A percentile compares a stretch with the other conserved stretches of the same genome.
Conservation (phyloP, 2,797 vertebrate genomes). For the Erpetoichthys calabaricus region DNA sequence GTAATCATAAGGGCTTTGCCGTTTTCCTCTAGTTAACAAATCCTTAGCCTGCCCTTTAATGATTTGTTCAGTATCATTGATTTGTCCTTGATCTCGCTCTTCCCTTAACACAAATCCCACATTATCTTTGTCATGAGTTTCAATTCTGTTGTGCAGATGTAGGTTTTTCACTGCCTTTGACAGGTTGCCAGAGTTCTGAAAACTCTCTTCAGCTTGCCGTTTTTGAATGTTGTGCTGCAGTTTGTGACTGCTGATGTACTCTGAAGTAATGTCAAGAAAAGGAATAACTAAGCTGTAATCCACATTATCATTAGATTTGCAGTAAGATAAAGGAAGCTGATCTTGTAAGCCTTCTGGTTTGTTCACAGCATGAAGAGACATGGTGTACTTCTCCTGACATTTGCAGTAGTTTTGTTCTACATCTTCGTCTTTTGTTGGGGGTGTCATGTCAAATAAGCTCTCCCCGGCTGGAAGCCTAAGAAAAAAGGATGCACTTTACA, state of each 20-base stretch:
- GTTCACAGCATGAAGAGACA: conserved; percentile 14
- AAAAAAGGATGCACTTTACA: conserved; percentile 18
- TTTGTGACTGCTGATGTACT: conserved; percentile 39
- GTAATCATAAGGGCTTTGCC: conserved; percentile 29
- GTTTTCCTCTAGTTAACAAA: conserved; percentile 21
- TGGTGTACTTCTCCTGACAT: conserved; percentile 33
- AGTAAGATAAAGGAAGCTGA: conserved; percentile 25
- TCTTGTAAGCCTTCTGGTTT: conserved; percentile 16
- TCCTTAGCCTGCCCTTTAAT: background rate
- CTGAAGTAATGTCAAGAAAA: conserved; percentile 47
- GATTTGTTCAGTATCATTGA: background rate
- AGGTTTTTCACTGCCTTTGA: background rate
- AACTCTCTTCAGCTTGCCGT: background rate
- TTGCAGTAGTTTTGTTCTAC: conserved; percentile 40
- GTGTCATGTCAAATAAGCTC: conserved; percentile 56
- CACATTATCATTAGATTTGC: conserved; percentile 38
- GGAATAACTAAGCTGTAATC: conserved; percentile 54
- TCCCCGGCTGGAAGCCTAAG: conserved; percentile 53
- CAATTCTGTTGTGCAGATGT: background rate
- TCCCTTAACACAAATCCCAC: conserved; percentile 1
- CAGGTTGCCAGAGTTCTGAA: background rate
- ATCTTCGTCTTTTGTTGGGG: conserved; percentile 20
- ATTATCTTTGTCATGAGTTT: background rate
- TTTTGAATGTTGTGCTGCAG: conserved; percentile 22
- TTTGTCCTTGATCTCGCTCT: background rate